These are phyloP conservation scores for Lepisosteus oculatus DNA, from an alignment of 2,113 vertebrate species.

Conservation along the genomic window DNA sequence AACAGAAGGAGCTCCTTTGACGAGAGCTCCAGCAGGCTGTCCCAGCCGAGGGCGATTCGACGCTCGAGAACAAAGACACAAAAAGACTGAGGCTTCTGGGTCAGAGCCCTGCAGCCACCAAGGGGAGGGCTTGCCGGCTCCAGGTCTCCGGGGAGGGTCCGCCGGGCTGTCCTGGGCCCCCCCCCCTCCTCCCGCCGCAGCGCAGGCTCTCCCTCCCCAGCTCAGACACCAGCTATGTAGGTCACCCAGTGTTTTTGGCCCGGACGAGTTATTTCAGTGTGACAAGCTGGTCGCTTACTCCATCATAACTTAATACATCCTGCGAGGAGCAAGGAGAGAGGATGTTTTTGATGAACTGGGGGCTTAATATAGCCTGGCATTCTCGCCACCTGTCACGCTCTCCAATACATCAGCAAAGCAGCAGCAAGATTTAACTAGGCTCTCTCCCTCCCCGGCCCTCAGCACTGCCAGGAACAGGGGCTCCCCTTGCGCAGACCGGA, in stretches of 20 bases:
- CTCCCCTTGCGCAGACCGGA: no score
- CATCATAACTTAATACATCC: constrained; percentile 62
- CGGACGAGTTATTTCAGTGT: constrained; percentile 54
- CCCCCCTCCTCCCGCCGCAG: constrained; percentile 27
- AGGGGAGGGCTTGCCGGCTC: no score
- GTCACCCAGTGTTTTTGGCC: constrained; percentile 49
- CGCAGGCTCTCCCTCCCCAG: constrained; percentile 47
- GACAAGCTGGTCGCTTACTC: constrained; percentile 51
- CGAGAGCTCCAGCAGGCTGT: background rate
- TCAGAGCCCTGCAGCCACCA: no score
- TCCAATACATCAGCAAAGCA: constrained; percentile 45
- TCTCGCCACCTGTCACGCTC: constrained; percentile 72
- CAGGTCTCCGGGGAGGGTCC: no score
- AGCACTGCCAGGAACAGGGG: background rate
- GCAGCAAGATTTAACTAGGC: constrained; percentile 28
- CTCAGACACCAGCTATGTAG: constrained; percentile 54
- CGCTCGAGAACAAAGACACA: no score
- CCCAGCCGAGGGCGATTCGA: background rate
- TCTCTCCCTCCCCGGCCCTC: background rate
- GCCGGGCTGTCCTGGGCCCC: constrained; percentile 46
- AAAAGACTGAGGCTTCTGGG: no score
- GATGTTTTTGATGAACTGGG: constrained; percentile 80
- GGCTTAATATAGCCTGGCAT: constrained; percentile 75
- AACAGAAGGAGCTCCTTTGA: no score
- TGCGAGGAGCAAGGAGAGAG: constrained; percentile 57